A percentile compares a stretch with the other conserved stretches of the same genome.
These are phyloP conservation scores for Sitta carolinensis DNA, from an alignment of 2,797 vertebrate genomes.

Conservation along the genomic window DNA sequence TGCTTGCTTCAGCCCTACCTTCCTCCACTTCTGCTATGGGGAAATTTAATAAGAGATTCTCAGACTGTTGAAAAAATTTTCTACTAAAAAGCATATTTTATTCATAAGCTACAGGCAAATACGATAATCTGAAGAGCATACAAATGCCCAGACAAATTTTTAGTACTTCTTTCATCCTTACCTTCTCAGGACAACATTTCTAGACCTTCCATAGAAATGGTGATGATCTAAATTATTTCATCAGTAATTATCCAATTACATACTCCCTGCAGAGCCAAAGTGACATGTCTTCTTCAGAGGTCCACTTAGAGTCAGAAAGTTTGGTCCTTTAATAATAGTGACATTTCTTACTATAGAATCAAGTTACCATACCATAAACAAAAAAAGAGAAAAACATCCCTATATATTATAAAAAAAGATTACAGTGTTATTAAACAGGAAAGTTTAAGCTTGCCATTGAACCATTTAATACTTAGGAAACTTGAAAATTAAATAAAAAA, in stretches of 20 bases:
- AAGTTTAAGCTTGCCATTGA: not conserved
- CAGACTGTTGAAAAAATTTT: not conserved
- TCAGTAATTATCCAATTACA: conserved; percentile 5
- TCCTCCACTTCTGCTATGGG: not conserved
- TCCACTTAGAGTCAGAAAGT: not conserved
- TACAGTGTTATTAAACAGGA: not conserved
- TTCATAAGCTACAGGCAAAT: not conserved
- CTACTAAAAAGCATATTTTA: not conserved
- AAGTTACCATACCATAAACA: not conserved
- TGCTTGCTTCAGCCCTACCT: not conserved
- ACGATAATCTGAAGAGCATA: not conserved
- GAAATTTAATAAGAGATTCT: not conserved
- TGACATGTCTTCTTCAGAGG: not conserved
- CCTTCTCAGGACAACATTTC: conserved; percentile 38
- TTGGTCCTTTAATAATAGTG: not conserved
- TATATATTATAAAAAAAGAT: not conserved
- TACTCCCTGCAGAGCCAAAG: not conserved
- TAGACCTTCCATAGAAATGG: conserved; percentile 36
- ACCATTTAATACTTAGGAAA: not conserved
- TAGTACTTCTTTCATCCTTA: conserved; percentile 18
- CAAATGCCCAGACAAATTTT: not conserved
- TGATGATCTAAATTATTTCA: conserved; percentile 57
- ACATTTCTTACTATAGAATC: not conserved
- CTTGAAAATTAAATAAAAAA: not conserved
- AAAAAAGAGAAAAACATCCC: not conserved